Base-by-base conservation (phyloP, 2,113 vertebrate species). In the Callocephalon fimbriatum region DNA sequence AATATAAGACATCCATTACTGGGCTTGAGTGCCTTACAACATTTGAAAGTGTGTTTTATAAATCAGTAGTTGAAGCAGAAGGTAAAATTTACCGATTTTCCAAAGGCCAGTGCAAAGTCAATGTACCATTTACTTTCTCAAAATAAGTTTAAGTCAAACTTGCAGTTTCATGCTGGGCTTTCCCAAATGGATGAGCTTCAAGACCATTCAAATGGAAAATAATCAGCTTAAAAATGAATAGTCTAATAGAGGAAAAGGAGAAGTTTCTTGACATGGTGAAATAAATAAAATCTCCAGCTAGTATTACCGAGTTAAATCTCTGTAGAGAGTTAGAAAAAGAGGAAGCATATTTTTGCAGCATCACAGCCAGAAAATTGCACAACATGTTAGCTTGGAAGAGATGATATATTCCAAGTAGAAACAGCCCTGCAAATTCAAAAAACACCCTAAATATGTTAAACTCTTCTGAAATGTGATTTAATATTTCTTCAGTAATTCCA, bases 401-500 rank as follows among this genome's bases (percentile, higher is more conserved):
- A n/a, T 63, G 18, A 1, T 79, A 7, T 38, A 53, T 58, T 93
- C 71, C 50, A 83, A 76, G 53, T 18, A 90, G 53, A 58, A 90
- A 75, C 14, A 73, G 22, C 13, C 19, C 27, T 45, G 27, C 22
- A n/a, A 68, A 68, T 83, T 85, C 40, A 35, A 61, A 88, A 91
- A 83, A 62, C 63, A 83, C 88, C 12, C 27, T 73, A 67, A 88
- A 53, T 22, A 47, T n/a, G 14, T 70, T 88, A 48, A 92, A 83
- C 7, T 44, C 26, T 25, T 83, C 83, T 95, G 71, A 92, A 95
- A 86, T 37, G 9, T 67, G 90, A 79, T 93, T 86, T 63, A 80
- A 37, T 72, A 66, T 79, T 87, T 93, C 74, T 79, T 87, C 77
- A 79, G 66, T 82, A 93, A 90, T 96, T 96, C 66, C 74, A 79